Conservation (phyloP, 1,140 invertebrate genomes). For the Subanguina moxae region DNA sequence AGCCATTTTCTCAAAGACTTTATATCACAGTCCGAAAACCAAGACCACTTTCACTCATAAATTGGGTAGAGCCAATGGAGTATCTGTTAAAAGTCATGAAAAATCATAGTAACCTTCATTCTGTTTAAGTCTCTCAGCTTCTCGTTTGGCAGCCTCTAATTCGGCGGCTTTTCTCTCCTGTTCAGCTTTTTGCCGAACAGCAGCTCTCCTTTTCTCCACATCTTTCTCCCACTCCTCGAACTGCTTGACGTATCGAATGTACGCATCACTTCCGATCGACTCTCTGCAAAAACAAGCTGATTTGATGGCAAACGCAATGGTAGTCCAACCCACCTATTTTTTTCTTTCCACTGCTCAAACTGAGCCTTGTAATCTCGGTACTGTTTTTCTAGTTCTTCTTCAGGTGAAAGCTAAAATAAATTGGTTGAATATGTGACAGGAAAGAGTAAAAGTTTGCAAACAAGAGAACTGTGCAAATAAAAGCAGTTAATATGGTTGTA, state of each 20-base stretch:
- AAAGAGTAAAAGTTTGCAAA: no score
- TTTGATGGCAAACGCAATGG: no score
- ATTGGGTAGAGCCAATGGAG: no score
- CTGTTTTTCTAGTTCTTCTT: slow-evolving; percentile 51
- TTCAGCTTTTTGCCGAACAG: slow-evolving; percentile 40
- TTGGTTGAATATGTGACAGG: no score
- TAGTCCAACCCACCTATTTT: no score
- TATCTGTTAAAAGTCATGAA: slow-evolving; percentile 9
- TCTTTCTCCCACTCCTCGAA: slow-evolving; percentile 51
- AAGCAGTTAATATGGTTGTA: no score
- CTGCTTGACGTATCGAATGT: slow-evolving; percentile 48
- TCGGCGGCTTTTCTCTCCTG: slow-evolving; percentile 22
- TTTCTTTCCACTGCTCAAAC: slow-evolving; percentile 53
- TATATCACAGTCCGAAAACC: no score
- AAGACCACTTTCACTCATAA: no score
- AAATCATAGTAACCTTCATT: neutral
- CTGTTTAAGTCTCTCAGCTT: neutral
- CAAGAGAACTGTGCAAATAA: no score
- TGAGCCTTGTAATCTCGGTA: slow-evolving; percentile 50
- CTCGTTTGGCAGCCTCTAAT: slow-evolving; percentile 13
- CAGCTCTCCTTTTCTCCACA: slow-evolving; percentile 44
- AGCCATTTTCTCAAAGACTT: no score
- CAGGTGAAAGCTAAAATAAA: slow-evolving; percentile 47
- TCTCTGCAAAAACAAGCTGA: slow-evolving; percentile 36
- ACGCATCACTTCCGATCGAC: slow-evolving; percentile 48